Evolutionary conservation across 2,797 vertebrate genomes (phyloP), one percentile per base, ranked within the genome.

Genomic region (Oryzias sinensis): DNA sequence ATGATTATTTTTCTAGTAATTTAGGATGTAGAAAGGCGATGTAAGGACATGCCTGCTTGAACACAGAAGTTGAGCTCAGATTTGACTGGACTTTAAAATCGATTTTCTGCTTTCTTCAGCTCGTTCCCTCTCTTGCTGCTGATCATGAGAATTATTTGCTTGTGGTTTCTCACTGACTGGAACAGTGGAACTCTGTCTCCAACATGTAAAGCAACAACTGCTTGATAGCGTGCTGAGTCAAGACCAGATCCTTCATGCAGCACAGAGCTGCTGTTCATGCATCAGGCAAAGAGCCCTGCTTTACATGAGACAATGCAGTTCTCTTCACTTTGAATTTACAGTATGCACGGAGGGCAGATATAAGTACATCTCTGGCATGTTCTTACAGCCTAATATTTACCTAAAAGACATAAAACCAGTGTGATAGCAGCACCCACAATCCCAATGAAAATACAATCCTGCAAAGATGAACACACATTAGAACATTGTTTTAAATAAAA

Each of bases 291-390:
- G 9, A 50, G 63, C 47, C 48, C 65, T 80, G 51, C 56, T 86
- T 76, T 83, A 70, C 84, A 82, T 82, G 60, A 16, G 52, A 72
- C 71, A 64, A 67, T 65, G 59, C 43, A 65, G 43, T 68, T 81
- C 14, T 59, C 49, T 70, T 78, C 62, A 68, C 69, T 85, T 85
- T 84, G 75, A 82, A 89, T 85, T 70, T 76, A 75, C 64, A 60
- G 46, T 53, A 50, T 47, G 56, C 43, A 45, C 22, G 5, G 6
- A 41, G 41, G 53, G 37, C 6, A 25, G 46, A 40, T 45, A 20
- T 24, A 18, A 51, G 43, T 25, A 24, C 48, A 58, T 8, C 61
- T 69, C 46, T 42, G 18, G 18, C 18, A 17, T 14, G 20, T 17
- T 68, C 29, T 4, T 13, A 33, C 43, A 49, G 54, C 15, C 58